Conservation (phyloP, 1,140 invertebrate genomes). For the Thrips palmi region DNA sequence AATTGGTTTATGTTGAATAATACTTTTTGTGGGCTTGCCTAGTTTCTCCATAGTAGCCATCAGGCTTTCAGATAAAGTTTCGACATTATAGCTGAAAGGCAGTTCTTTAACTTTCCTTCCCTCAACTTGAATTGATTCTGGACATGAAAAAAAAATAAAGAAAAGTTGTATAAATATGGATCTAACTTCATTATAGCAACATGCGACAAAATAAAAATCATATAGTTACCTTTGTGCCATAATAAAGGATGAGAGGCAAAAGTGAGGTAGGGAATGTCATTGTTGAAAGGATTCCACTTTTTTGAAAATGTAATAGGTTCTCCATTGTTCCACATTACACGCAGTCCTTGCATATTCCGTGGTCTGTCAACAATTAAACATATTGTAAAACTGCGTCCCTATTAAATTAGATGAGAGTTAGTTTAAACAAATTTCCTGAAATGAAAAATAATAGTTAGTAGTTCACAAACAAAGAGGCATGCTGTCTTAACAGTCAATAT, state of each 20-base stretch:
- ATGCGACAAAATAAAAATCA: constrained; percentile 1
- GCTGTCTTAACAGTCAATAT: no score
- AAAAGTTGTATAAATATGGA: no score
- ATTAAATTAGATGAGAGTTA: no score
- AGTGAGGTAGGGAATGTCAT: constrained; percentile 57
- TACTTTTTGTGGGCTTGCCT: constrained; percentile 21
- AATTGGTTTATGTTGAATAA: constrained; percentile 47
- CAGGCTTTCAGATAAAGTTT: constrained; percentile 6
- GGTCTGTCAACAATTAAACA: constrained; percentile 29
- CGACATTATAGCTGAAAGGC: no score
- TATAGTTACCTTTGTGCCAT: constrained; percentile 47
- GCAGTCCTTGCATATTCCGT: constrained; percentile 48
- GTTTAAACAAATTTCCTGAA: no score
- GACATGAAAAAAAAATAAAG: no score
- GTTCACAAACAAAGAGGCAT: no score
- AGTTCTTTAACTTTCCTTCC: no score
- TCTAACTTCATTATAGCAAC: constrained; percentile 1
- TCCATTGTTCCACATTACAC: constrained; percentile 56
- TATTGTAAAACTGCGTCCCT: constrained; percentile 6
- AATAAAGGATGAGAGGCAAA: constrained; percentile 63
- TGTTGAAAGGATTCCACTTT: constrained; percentile 71
- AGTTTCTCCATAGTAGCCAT: constrained; percentile 14
- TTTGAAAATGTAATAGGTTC: constrained; percentile 44
- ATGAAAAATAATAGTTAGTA: no score
- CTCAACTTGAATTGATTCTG: no score